A percentile compares a stretch with the other conserved stretches of the same genome.
Evolutionary conservation across 2,113 vertebrate genomes (phyloP).

Genomic region (Oreamnos americanus): DNA sequence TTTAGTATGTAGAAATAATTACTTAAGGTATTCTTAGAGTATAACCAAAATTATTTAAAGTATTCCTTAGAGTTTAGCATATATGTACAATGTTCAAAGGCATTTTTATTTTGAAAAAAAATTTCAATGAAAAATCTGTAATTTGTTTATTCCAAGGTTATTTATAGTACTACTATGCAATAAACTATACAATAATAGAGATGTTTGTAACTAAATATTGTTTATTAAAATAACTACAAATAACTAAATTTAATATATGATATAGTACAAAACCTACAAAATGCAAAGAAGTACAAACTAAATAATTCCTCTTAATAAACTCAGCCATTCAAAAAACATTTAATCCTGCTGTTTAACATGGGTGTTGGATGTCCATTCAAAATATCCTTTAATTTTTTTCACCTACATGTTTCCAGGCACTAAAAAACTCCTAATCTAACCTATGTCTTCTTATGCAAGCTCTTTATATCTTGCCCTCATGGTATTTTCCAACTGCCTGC

Average conservation of each 20-base stretch:
- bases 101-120: not conserved
- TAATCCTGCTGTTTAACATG: conserved; percentile 1
- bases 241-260: not conserved
- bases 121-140: not conserved
- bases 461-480: conserved; percentile 50
- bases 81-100: not conserved
- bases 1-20: conserved; percentile 12
- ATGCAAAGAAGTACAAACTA: not conserved
- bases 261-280: conserved; percentile 28
- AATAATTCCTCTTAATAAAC: conserved; percentile 34
- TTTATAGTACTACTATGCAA: not conserved
- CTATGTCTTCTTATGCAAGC: not conserved
- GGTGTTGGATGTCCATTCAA: not conserved
- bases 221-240: conserved; percentile 35
- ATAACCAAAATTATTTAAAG: not conserved
- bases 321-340: not conserved
- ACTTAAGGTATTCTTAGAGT: not conserved
- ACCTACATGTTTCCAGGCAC: not conserved
- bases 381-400: conserved; percentile 8
- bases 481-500: conserved; percentile 62
- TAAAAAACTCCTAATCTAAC: not conserved
- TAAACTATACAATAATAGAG: not conserved
- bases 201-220: not conserved
- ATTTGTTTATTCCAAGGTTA: conserved; percentile 15
- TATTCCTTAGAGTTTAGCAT: not conserved